Evolutionary conservation across 2,113 vertebrate species (phyloP).

Genomic region (Oenanthe oenanthe): DNA sequence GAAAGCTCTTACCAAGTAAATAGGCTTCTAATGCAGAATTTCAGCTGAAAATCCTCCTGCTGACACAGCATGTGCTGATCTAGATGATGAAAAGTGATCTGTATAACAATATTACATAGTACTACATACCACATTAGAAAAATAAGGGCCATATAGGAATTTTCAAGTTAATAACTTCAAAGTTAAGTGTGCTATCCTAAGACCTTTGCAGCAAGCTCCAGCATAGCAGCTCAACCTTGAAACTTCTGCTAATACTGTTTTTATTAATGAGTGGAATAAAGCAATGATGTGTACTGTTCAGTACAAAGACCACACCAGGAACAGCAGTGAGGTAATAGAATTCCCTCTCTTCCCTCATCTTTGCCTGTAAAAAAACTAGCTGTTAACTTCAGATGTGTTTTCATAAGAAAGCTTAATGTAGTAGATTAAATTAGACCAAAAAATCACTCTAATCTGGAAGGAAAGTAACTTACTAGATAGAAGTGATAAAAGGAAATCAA

Average conservation of each 20-base stretch:
- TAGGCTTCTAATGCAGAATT: not conserved
- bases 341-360: not conserved
- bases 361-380: not conserved
- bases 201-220: not conserved
- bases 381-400: not conserved
- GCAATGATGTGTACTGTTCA: not conserved
- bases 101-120: not conserved
- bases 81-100: not conserved
- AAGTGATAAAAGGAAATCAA: not conserved
- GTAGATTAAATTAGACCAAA: not conserved
- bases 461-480: not conserved
- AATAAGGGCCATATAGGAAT: not conserved
- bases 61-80: not conserved
- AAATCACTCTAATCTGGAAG: not conserved
- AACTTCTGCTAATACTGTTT: not conserved
- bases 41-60: not conserved
- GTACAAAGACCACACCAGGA: not conserved
- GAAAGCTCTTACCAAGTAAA: not conserved
- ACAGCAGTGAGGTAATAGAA: not conserved
- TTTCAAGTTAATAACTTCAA: not conserved
- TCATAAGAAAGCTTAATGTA: not conserved
- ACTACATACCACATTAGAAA: not conserved
- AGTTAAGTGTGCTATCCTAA: not conserved
- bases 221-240: not conserved
- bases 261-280: not conserved